These are phyloP conservation scores for Sturnus vulgaris DNA, from an alignment of 2,113 vertebrate species.

Conservation along the genomic window DNA sequence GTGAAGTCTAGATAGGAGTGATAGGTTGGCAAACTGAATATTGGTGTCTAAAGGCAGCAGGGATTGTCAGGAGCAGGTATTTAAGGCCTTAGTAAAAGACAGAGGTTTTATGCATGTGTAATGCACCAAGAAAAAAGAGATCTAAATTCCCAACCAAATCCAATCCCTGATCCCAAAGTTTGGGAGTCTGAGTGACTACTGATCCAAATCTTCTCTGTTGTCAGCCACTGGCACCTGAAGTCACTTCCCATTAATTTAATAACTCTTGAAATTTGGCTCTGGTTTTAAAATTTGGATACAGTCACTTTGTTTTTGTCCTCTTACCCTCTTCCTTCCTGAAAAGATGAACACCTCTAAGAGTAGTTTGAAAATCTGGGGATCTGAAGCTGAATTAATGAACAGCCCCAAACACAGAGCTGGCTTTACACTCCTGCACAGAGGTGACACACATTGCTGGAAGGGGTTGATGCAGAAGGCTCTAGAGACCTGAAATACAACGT, in stretches of 20 bases:
- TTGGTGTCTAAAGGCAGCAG: background rate
- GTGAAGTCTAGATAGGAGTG: background rate
- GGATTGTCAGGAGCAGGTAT: background rate
- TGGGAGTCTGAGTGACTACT: background rate
- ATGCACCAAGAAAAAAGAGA: accelerated
- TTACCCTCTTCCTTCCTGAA: background rate
- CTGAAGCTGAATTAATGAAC: background rate
- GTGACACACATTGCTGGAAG: accelerated
- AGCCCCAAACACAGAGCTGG: background rate
- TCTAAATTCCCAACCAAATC: background rate
- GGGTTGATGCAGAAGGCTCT: background rate
- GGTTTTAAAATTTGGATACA: background rate
- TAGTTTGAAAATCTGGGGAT: background rate
- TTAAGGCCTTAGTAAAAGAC: background rate
- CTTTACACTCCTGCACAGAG: background rate
- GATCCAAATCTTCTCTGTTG: background rate
- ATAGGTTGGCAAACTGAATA: background rate
- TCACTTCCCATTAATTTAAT: background rate
- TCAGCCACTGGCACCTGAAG: background rate
- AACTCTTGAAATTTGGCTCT: background rate
- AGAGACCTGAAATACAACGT: background rate
- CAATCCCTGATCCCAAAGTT: background rate
- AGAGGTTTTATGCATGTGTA: background rate
- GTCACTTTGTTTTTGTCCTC: background rate
- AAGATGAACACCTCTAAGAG: background rate